A percentile compares a stretch with the other conserved stretches of the same genome.
Evolutionary conservation across 2,113 vertebrate genomes (phyloP).

Genomic region (Albula glossodonta): DNA sequence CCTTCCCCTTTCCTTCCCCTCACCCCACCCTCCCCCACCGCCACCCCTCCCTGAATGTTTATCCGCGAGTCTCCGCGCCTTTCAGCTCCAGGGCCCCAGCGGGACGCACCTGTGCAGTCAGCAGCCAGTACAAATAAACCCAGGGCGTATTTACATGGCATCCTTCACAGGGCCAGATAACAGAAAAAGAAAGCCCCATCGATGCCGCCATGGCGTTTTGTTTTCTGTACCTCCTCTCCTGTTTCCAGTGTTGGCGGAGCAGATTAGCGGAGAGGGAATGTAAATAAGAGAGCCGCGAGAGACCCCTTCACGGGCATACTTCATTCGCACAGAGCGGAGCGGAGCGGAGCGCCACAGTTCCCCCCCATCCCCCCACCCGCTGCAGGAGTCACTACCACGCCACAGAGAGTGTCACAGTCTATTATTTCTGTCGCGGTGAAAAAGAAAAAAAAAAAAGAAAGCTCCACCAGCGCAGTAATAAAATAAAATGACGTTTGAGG

Average conservation of each 20-base stretch:
- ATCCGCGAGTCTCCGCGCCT: slow-evolving; percentile 44
- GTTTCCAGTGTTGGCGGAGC: slow-evolving; percentile 10
- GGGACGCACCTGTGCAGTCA: slow-evolving; percentile 54
- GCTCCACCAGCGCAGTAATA: slow-evolving; percentile 43
- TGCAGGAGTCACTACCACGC: neutral
- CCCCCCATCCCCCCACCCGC: neutral
- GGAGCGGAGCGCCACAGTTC: no score
- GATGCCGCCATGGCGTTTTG: slow-evolving; percentile 58
- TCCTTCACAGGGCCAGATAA: slow-evolving; percentile 53
- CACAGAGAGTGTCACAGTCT: slow-evolving; percentile 17
- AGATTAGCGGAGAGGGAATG: neutral
- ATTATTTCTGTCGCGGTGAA: slow-evolving; percentile 39
- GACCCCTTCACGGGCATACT: neutral
- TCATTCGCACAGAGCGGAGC: neutral
- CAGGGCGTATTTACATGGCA: slow-evolving; percentile 19
- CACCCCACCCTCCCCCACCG: neutral
- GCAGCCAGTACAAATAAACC: slow-evolving; percentile 56
- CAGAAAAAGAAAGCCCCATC: slow-evolving; percentile 49
- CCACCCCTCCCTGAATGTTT: slow-evolving; percentile 52
- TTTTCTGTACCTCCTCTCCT: slow-evolving; percentile 52
- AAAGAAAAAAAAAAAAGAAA: slow-evolving; percentile 40
- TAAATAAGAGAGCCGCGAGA: neutral
- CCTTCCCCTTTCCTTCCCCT: neutral
- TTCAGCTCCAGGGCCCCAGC: slow-evolving; percentile 37
- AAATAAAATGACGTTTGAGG: slow-evolving; percentile 53